Evolutionary conservation across 2,113 vertebrate species (phyloP).

Genomic region (Rutilus rutilus): DNA sequence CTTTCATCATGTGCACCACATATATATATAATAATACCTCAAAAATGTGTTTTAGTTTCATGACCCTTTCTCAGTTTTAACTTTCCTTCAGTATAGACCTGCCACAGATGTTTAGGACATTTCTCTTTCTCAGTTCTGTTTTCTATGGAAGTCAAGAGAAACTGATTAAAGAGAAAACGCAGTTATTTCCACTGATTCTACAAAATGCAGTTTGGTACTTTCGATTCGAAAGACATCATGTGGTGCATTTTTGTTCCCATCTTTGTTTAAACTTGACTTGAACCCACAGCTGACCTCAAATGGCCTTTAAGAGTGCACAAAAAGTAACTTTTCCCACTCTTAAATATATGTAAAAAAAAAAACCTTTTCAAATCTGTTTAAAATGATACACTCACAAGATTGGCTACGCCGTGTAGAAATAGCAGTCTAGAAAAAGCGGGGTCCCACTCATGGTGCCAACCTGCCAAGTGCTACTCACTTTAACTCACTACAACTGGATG

Average conservation of each 20-base stretch:
- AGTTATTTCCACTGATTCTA: not conserved
- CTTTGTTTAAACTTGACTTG: not conserved
- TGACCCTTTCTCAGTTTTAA: not conserved
- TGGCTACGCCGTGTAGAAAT: too few relatives aligned
- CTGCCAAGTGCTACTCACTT: too few relatives aligned
- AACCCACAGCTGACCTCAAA: not conserved
- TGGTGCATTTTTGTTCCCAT: not conserved
- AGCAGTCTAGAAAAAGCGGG: too few relatives aligned
- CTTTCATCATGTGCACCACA: not conserved
- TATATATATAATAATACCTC: not conserved
- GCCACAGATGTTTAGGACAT: constrained; percentile 3
- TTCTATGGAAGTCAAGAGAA: constrained; percentile 27
- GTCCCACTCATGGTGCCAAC: too few relatives aligned
- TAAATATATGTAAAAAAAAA: too few relatives aligned
- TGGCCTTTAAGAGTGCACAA: too few relatives aligned
- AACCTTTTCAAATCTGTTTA: too few relatives aligned
- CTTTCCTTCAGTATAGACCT: not conserved
- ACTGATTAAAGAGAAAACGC: not conserved
- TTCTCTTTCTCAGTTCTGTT: constrained; percentile 39
- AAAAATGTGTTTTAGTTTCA: not conserved
- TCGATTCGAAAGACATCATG: not conserved
- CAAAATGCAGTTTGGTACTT: not conserved
- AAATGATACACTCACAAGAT: too few relatives aligned
- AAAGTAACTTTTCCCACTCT: too few relatives aligned
- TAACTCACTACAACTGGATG: too few relatives aligned